phyloP scores from a whole-genome alignment of 1,140 invertebrate species.

The Drosophila rufa region DNA sequence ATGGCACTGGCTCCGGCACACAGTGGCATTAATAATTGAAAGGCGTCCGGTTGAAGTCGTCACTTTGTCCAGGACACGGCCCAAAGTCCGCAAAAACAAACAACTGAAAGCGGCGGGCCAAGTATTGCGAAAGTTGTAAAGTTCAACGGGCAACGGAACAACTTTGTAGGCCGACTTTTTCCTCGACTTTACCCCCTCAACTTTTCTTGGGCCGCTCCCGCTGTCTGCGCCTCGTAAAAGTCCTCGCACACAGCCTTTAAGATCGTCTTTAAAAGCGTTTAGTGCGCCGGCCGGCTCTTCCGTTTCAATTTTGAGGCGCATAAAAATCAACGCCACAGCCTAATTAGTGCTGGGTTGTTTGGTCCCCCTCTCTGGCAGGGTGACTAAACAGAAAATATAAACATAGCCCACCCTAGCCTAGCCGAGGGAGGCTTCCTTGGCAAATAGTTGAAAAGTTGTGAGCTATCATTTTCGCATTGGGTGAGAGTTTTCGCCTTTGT shows the following conservation, averaged over 20 bases:
- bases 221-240: conserved; percentile 39
- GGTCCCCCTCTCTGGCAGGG: conserved; percentile 13
- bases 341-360: conserved; percentile 76
- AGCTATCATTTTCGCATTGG: conserved; percentile 81
- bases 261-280: conserved; percentile 69
- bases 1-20: conserved; percentile 3
- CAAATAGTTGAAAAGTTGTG: conserved; percentile 81
- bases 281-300: conserved; percentile 37
- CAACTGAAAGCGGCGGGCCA: conserved; percentile 45
- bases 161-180: conserved; percentile 63
- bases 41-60: conserved; percentile 73
- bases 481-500: conserved; percentile 27
- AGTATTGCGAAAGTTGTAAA: conserved; percentile 74
- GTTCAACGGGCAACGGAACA: conserved; percentile 61
- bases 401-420: not conserved
- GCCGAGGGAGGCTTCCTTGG: not conserved
- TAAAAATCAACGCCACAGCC: conserved; percentile 73
- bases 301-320: conserved; percentile 72
- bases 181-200: not conserved
- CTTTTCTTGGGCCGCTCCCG: not conserved
- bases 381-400: conserved; percentile 46
- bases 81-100: conserved; percentile 66
- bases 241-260: conserved; percentile 48
- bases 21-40: conserved; percentile 75
- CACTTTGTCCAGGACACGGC: conserved; percentile 54